These are phyloP conservation scores for Melanerpes formicivorus DNA, from an alignment of 2,113 vertebrate genomes.

Conservation along the genomic window DNA sequence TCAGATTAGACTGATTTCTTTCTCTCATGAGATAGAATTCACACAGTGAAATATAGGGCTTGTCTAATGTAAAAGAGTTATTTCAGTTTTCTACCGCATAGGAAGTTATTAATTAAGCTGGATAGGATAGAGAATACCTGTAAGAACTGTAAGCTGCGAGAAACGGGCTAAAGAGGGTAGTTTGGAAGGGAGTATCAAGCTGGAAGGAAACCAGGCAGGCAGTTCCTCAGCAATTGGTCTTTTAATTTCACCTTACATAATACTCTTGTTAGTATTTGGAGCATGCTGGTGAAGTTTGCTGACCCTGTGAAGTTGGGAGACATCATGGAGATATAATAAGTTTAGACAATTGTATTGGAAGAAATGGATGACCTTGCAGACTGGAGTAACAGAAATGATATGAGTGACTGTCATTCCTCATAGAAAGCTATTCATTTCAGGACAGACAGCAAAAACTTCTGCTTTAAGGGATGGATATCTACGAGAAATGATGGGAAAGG, in stretches of 20 bases:
- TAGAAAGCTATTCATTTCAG: background rate
- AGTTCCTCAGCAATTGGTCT: background rate
- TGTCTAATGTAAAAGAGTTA: background rate
- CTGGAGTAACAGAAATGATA: background rate
- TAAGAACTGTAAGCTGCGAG: background rate
- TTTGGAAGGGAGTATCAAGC: background rate
- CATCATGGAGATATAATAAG: background rate
- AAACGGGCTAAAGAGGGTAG: background rate
- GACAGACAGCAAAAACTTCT: background rate
- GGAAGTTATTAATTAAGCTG: background rate
- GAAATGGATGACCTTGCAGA: slow-evolving; percentile 27
- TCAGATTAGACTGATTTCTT: background rate
- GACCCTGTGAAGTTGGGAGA: background rate
- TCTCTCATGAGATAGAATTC: background rate
- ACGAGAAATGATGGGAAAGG: background rate
- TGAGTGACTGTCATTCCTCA: background rate
- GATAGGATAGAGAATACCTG: background rate
- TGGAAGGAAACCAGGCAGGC: background rate
- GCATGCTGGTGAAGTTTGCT: background rate
- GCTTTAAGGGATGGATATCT: background rate
- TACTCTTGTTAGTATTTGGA: background rate
- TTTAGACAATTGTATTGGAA: slow-evolving; percentile 32
- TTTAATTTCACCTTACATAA: background rate
- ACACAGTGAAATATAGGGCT: background rate
- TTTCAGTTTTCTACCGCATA: background rate